These are phyloP conservation scores for Gambusia yucatana DNA, from an alignment of 2,797 vertebrate species.

Conservation along the genomic window DNA sequence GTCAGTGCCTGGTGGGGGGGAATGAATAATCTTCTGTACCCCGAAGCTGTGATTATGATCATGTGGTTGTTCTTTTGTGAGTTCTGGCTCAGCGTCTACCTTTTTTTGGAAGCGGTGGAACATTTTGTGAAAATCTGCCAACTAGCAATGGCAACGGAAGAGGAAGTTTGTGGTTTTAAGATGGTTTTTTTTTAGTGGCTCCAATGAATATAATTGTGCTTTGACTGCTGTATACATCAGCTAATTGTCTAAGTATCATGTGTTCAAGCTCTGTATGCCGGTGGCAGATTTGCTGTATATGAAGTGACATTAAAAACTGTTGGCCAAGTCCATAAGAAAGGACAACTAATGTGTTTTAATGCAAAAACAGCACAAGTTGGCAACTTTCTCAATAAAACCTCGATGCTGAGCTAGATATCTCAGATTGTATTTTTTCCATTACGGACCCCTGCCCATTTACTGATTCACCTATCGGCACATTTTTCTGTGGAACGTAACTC, in stretches of 20 bases:
- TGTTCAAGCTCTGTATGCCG: background rate
- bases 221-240: background rate
- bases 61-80: background rate
- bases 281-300: background rate
- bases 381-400: background rate
- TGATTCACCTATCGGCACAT: background rate
- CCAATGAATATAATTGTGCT: background rate
- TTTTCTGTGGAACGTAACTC: too few relatives aligned
- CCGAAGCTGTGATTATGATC: background rate
- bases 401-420: background rate
- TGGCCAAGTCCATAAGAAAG: background rate
- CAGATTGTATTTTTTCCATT: background rate
- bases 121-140: background rate
- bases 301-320: too few relatives aligned
- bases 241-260: background rate
- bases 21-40: background rate
- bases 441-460: background rate
- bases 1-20: background rate
- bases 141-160: background rate
- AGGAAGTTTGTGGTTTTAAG: background rate
- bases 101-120: background rate
- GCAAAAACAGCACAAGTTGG: background rate
- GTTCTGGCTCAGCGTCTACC: background rate
- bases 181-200: background rate
- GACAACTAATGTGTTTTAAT: background rate